Evolutionary conservation across 1,140 invertebrate genomes (phyloP), one percentile per base, ranked within the genome.

Genomic region (Aphaenogaster floridana): DNA sequence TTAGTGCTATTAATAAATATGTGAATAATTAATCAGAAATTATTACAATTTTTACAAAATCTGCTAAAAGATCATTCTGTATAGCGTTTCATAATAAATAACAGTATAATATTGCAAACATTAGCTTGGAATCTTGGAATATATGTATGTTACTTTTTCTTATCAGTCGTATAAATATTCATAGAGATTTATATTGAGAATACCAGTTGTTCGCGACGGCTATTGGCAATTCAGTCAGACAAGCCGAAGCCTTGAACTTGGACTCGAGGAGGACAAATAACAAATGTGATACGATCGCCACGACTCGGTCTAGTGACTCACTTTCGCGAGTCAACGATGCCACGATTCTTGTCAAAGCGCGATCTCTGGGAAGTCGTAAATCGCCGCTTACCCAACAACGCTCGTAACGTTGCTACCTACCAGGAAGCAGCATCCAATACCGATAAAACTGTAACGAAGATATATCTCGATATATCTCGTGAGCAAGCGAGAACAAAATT

Each of bases 291-390:
- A 57, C 69, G 63, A 71, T 15, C 66, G 68, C 45, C 86, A 42
- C 63, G 54, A 57, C 77, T 83, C 59, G 78, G 66, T 72, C 78
- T 74, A 83, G 48, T 91, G 90, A 91, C 71, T 91, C 90, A 91
- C 78, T 88, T 88, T 77, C 48, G 78, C 66, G 78, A 81, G 81
- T 88, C 79, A 90, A 89, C 68, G 61, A 90, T 90, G 88, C 86
- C 88, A 64, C 61, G 79, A 90, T 39, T 89, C 69, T 50, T 71
- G 45, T 6, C 52, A 54, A 42, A 45, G 72, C 36, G 34, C 39
- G 48, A 59, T 48, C 52, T 50, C 39, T 36, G 39, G 0, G 39
- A 77, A 64, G 42, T 54, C 42, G 21, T 78, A 87, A 77, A 17
- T 59, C 72, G n/a, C 52, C 28, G 50, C 34, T 77, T 68, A 57